phyloP scores from a whole-genome alignment of 2,888 invertebrate genomes.

The Daptonema setosum region DNA sequence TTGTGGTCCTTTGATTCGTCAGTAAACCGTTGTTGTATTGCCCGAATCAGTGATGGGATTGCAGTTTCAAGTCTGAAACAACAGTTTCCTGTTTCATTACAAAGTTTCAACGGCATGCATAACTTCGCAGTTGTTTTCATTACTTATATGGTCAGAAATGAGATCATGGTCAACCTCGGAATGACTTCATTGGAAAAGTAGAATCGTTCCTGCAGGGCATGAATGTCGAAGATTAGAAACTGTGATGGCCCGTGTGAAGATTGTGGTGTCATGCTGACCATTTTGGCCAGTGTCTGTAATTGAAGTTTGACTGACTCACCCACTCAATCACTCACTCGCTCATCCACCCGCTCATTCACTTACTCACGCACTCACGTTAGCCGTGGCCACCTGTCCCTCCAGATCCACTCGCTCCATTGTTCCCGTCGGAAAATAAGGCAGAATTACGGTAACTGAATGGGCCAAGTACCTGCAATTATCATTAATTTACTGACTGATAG shows the following conservation, averaged over 20 bases:
- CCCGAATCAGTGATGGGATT: slow-evolving; percentile 24
- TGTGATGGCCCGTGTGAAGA: slow-evolving; percentile 30
- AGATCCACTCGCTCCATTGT: slow-evolving; percentile 32
- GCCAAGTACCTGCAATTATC: too few relatives aligned
- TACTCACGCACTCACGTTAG: slow-evolving; percentile 22
- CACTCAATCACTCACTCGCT: background rate
- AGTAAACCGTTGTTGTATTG: slow-evolving; percentile 11
- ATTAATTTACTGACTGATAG: too few relatives aligned
- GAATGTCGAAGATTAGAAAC: slow-evolving; percentile 31
- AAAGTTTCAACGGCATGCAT: too few relatives aligned
- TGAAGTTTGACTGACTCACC: too few relatives aligned
- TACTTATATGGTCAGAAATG: too few relatives aligned
- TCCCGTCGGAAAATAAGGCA: slow-evolving; percentile 32
- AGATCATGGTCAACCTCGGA: slow-evolving; percentile 23
- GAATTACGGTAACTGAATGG: slow-evolving; percentile 28
- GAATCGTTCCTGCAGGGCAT: slow-evolving; percentile 31
- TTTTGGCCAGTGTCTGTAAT: slow-evolving; percentile 29
- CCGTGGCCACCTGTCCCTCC: slow-evolving; percentile 32
- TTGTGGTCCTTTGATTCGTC: slow-evolving; percentile 10
- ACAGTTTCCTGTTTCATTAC: background rate
- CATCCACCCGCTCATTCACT: background rate
- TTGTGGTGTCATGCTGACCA: slow-evolving; percentile 29
- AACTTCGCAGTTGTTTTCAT: too few relatives aligned
- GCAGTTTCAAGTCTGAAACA: slow-evolving; percentile 27
- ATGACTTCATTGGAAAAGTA: slow-evolving; percentile 30